phyloP scores from a whole-genome alignment of 1,140 invertebrate species.

The Drosophila dunni region DNA sequence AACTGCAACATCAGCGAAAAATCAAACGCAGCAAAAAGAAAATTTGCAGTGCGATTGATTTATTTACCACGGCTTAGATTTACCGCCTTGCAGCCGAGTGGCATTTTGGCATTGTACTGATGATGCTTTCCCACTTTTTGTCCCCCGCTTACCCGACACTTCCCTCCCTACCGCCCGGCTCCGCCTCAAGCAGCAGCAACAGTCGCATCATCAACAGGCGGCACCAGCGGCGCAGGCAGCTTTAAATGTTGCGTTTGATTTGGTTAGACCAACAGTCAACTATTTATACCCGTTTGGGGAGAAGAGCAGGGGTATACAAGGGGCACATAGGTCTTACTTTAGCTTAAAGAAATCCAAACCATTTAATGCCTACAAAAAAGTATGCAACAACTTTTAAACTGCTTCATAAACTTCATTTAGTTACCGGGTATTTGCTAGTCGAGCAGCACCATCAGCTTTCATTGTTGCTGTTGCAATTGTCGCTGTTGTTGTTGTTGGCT shows the following conservation, averaged over 20 bases:
- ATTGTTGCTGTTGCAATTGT: conserved; percentile 8
- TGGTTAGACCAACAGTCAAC: conserved; percentile 64
- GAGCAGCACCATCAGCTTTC: not conserved
- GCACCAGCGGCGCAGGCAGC: conserved; percentile 56
- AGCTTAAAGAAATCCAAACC: too few relatives aligned
- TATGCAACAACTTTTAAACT: too few relatives aligned
- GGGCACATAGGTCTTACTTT: too few relatives aligned
- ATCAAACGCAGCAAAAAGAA: conserved; percentile 68
- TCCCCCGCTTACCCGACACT: conserved; percentile 3
- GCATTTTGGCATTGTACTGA: conserved; percentile 81
- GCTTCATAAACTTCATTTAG: too few relatives aligned
- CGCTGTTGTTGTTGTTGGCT: conserved; percentile 24
- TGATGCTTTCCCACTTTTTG: conserved; percentile 62
- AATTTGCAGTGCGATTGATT: conserved; percentile 78
- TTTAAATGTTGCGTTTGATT: conserved; percentile 78
- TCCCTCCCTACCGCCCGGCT: not conserved
- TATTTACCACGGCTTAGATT: conserved; percentile 83
- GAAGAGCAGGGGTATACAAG: too few relatives aligned
- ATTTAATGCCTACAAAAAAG: too few relatives aligned
- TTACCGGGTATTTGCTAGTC: too few relatives aligned
- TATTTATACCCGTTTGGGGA: not conserved
- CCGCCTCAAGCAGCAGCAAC: conserved; percentile 22
- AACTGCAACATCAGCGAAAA: conserved; percentile 44
- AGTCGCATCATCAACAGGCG: conserved; percentile 59
- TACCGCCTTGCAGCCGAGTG: conserved; percentile 75